Base-by-base conservation (phyloP, 2,113 vertebrate species). In the Ictalurus furcatus region DNA sequence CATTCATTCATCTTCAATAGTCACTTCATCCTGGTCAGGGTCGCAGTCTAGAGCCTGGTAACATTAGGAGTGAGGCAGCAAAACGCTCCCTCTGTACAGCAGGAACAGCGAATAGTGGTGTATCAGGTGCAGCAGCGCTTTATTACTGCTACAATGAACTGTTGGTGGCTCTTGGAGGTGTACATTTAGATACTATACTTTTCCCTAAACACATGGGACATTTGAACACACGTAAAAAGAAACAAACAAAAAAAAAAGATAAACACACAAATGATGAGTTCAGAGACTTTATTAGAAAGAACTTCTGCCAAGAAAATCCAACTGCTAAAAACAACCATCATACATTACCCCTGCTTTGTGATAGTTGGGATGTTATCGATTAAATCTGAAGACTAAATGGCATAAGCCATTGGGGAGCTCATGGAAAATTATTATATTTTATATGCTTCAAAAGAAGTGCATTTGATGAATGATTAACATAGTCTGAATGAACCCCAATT, bases 231-330 rank as follows among this genome's bases (percentile, higher is more conserved):
- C 25, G 73, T 76, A 76, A 52, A 78, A 13, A 37, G 11, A 9
- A 6, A 40, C 12, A 21, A 78, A 78, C 2, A 40, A 48, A 28
- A 28, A 13, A 37, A 40, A 21, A 6, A 40, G 11, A 23, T 48
- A n/a, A 79, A 76, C 28, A 81, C 25, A 54, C 25, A n/a, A 1
- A 12, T 73, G 17, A 80, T 30, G 14, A 81, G 48, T 81, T 81
- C 28, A 56, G 28, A 56, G 78, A 56, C 44, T 81, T 81, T 81
- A 58, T 56, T 81, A 58, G 52, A 81, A 81, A 58, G 44, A n/a
- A 52, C 54, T 54, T 48, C 37, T 25, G 40, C 37, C 37, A 48
- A 52, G 25, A 79, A n/a, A 52, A 19, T 19, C 48, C 48, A 80
- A 78, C 40, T 78, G 11, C 23, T 23, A 40, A 74, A 12, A 52